Conservation (phyloP, 2,113 vertebrate species). For the Uria aalge region DNA sequence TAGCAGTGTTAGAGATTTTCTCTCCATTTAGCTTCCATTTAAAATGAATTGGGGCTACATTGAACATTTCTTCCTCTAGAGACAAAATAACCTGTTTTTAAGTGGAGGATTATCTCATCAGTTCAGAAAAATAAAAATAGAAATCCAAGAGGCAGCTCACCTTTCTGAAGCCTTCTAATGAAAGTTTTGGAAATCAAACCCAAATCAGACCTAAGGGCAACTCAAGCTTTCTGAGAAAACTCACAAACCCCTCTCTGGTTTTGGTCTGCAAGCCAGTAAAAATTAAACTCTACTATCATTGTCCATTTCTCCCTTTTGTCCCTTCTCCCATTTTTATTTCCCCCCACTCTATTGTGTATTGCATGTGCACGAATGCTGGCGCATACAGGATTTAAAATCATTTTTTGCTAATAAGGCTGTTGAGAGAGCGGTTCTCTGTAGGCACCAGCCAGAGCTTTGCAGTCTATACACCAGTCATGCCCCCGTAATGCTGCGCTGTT, state of each 20-base stretch:
- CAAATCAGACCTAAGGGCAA: not conserved
- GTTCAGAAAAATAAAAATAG: not conserved
- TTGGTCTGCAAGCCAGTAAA: not conserved
- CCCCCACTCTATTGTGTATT: no score
- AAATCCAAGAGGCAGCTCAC: not conserved
- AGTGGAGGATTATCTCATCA: not conserved
- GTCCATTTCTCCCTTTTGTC: not conserved
- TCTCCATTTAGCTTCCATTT: conserved; percentile 25
- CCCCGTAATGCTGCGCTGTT: not conserved
- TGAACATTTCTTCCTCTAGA: not conserved
- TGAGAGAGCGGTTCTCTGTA: not conserved
- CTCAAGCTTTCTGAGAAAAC: not conserved
- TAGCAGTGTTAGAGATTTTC: not conserved
- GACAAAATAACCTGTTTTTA: not conserved
- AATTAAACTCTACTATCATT: not conserved
- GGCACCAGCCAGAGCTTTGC: not conserved
- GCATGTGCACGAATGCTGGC: not conserved
- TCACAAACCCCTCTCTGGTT: not conserved
- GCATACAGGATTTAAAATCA: not conserved
- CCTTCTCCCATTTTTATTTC: not conserved
- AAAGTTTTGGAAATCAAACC: not conserved
- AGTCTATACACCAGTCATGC: not conserved
- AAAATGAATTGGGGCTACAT: not conserved
- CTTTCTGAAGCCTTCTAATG: not conserved
- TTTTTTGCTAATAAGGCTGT: not conserved